phyloP scores from a whole-genome alignment of 2,797 vertebrate species.

The Malurus leucopterus region DNA sequence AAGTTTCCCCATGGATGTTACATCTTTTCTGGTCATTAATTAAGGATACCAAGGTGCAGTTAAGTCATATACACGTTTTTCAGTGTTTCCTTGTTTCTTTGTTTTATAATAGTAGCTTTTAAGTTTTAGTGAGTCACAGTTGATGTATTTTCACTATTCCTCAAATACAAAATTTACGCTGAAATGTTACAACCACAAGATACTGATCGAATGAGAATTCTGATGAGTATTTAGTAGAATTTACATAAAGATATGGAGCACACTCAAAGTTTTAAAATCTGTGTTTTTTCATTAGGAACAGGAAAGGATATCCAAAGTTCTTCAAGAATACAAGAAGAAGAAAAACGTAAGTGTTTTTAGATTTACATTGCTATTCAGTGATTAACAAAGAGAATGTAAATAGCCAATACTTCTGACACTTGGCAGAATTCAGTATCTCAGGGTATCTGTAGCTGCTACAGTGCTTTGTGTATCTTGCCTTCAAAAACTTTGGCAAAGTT shows the following conservation, averaged over 20 bases:
- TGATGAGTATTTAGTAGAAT: background rate
- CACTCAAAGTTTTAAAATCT: background rate
- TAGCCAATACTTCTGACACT: background rate
- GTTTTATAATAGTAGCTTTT: background rate
- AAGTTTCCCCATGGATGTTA: background rate
- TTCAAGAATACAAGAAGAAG: conserved; percentile 91
- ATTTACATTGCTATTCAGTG: background rate
- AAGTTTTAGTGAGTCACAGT: background rate
- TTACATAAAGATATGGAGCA: background rate
- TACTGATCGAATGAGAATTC: background rate
- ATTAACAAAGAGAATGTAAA: background rate
- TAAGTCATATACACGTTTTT: background rate
- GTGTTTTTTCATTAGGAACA: conserved; percentile 78
- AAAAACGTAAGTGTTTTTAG: conserved; percentile 84
- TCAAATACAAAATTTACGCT: background rate
- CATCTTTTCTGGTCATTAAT: background rate
- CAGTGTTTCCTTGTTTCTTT: background rate
- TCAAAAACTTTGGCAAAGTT: background rate
- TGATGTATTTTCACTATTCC: background rate
- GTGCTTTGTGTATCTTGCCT: background rate
- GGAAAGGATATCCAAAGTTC: conserved; percentile 86
- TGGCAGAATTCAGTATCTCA: background rate
- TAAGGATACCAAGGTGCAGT: background rate
- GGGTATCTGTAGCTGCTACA: background rate
- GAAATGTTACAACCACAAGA: background rate